These are phyloP conservation scores for Protula sp. DNA, from an alignment of 2,888 invertebrate genomes.

Conservation along the genomic window DNA sequence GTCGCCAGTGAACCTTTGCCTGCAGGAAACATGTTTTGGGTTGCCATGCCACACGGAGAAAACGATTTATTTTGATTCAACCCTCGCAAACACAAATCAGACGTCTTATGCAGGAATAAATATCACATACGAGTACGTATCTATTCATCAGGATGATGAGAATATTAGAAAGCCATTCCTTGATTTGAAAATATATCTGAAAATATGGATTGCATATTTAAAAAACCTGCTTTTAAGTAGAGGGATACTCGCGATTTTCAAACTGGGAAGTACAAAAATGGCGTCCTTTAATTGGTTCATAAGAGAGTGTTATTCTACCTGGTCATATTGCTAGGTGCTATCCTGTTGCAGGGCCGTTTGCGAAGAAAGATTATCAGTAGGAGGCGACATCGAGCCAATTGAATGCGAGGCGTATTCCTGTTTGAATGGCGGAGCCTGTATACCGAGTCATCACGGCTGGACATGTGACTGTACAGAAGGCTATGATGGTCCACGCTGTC, in stretches of 20 bases:
- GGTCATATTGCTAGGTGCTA: too few species aligned
- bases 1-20: conserved; percentile 77
- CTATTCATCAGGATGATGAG: conserved; percentile 1
- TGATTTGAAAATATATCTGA: too few species aligned
- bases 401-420: neutral
- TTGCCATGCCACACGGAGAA: conserved; percentile 84
- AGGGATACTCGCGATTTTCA: too few species aligned
- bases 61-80: conserved; percentile 55
- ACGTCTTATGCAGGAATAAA: conserved; percentile 93
- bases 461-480: conserved; percentile 85
- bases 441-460: neutral
- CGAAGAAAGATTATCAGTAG: too few species aligned
- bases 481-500: conserved; percentile 92
- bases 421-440: neutral
- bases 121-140: conserved; percentile 55
- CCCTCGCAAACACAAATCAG: conserved; percentile 92
- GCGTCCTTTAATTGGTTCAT: too few species aligned
- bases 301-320: too few species aligned
- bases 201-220: too few species aligned
- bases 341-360: too few species aligned
- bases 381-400: too few species aligned
- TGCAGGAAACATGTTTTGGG: conserved; percentile 33
- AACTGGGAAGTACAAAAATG: too few species aligned
- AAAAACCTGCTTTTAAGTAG: too few species aligned
- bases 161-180: too few species aligned